A percentile compares a stretch with the other conserved stretches of the same genome.
These are phyloP conservation scores for Polymixis flavicincta DNA, from an alignment of 2,888 invertebrate genomes.

Conservation along the genomic window DNA sequence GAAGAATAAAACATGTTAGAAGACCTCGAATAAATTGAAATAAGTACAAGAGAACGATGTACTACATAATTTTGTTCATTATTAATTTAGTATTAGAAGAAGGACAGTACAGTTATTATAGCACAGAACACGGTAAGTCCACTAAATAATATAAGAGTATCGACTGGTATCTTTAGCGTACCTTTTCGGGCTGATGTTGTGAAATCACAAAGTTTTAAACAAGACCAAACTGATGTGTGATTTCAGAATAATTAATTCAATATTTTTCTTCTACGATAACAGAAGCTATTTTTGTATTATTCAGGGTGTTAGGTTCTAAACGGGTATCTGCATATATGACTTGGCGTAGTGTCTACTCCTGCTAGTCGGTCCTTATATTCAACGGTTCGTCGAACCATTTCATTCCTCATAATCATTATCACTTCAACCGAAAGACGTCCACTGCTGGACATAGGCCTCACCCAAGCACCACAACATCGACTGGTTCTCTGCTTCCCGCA, in stretches of 20 bases:
- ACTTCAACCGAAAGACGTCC: too few relatives aligned
- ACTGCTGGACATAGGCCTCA: too few relatives aligned
- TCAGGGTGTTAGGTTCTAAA: neutral
- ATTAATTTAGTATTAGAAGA: neutral
- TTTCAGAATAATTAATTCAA: neutral
- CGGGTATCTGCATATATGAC: neutral
- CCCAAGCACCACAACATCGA: too few relatives aligned
- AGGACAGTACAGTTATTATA: neutral
- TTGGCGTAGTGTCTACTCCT: neutral
- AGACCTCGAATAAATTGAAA: neutral
- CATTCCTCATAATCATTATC: too few relatives aligned
- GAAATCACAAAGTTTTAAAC: neutral
- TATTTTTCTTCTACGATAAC: neutral
- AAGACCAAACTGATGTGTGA: neutral
- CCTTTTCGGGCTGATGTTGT: neutral
- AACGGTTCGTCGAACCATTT: neutral
- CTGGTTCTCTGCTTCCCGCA: too few relatives aligned
- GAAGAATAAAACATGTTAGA: neutral
- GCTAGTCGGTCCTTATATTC: neutral
- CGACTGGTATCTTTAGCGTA: too few relatives aligned
- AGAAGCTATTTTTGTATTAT: neutral
- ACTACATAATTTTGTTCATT: neutral
- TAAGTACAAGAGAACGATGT: neutral
- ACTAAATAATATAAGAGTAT: neutral
- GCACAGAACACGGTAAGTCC: neutral